Conservation (phyloP, 64 coral and sea anemone species). For the Porites australiensis region DNA sequence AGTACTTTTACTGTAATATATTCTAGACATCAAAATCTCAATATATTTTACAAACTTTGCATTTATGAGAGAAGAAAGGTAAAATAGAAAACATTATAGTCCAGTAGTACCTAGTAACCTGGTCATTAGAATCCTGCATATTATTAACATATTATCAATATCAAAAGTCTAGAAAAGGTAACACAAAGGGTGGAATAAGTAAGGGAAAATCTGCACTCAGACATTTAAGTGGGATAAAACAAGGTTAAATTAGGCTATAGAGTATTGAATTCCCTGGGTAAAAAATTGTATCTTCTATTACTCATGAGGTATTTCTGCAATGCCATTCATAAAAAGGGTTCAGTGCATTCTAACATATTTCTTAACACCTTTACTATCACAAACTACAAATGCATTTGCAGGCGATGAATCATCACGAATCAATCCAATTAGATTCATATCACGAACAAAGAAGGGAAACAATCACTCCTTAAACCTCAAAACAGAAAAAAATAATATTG, state of each 20-base stretch:
- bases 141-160: constrained; percentile 6
- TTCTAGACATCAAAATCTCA: no score
- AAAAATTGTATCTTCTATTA: neutral
- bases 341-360: neutral
- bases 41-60: no score
- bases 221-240: constrained; percentile 4
- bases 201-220: neutral
- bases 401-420: neutral
- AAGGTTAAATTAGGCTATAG: no score
- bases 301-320: neutral
- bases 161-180: neutral
- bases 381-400: neutral
- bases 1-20: no score
- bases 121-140: neutral
- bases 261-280: no score
- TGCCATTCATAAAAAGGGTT: neutral
- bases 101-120: neutral
- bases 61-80: no score
- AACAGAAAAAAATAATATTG: neutral
- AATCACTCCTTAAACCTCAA: neutral
- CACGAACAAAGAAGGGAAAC: neutral
- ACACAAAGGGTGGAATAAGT: neutral
- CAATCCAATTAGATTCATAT: neutral
- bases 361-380: neutral
- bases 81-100: no score